Base-by-base conservation (phyloP, 1,140 invertebrate species). In the Aphaenogaster rudis region DNA sequence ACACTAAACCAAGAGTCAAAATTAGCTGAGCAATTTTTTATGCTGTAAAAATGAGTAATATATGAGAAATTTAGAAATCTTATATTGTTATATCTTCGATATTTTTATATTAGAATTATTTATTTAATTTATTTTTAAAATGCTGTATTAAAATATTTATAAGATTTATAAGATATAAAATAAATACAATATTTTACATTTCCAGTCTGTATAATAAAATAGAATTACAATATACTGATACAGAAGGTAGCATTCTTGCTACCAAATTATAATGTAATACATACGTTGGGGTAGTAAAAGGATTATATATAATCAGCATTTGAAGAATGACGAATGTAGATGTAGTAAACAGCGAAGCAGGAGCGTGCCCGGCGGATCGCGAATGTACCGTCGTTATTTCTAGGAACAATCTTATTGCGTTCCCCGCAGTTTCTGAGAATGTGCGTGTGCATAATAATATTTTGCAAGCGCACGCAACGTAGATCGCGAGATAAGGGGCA, bases 381-480 rank as follows among this genome's bases (percentile, higher is more conserved):
- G 28, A 85, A 45, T 48, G 17, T 7, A 42, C 11, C 21, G 15
- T 45, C 5, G 39, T 48, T 77, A 85, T 85, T 85, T 85, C 72
- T 33, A 77, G 59, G 33, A 63, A 77, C 48, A 42, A 48, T 76
- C 52, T 21, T 36, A 48, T 13, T 74, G 57, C 57, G 42, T 84
- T 84, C 2, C 8, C 74, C 36, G 42, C 48, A n/a, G n/a, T 48
- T 79, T 85, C 81, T 63, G 42, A 85, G 71, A 84, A 84, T 78
- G 5, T 48, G 69, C 57, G 54, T 50, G 81, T 79, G 36, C 59
- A 74, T 85, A 85, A 86, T 86, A 67, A 54, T 79, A 86, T 79
- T 79, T 71, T 54, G 57, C n/a, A 21, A 50, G 48, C 15, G 7
- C 76, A 86, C 61, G 84, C 84, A 79, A 86, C 8, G 9, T 28